Conservation (phyloP, 2,113 vertebrate species). For the Acrocephalus kingi region DNA sequence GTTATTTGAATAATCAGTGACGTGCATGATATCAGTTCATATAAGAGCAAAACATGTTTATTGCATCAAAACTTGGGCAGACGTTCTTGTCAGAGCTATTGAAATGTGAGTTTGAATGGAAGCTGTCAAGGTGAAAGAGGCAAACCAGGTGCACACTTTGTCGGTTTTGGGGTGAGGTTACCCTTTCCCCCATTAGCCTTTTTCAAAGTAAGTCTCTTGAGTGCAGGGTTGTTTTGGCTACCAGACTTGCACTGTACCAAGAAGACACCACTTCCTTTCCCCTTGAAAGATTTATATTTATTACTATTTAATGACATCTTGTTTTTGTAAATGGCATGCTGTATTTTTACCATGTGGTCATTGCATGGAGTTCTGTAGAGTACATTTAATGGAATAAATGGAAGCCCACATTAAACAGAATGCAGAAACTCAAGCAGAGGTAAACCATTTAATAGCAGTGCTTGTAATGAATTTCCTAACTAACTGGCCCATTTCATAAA, state of each 20-base stretch:
- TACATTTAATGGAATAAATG: neutral
- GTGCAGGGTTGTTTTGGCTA: neutral
- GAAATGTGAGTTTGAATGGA: neutral
- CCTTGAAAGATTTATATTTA: neutral
- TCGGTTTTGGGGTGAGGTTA: neutral
- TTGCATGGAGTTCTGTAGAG: accelerated
- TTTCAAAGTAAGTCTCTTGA: neutral
- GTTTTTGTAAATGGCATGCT: neutral
- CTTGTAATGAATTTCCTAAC: constrained; percentile 5
- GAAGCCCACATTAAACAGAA: neutral
- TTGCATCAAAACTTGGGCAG: neutral
- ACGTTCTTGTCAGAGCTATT: neutral
- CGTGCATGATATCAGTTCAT: neutral
- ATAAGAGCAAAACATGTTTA: neutral
- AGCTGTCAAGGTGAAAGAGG: neutral
- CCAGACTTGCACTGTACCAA: neutral
- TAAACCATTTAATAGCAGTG: neutral
- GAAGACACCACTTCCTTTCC: neutral
- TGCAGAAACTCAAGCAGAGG: neutral
- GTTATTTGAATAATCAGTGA: neutral
- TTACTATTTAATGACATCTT: neutral
- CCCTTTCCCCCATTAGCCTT: neutral
- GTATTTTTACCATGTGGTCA: neutral
- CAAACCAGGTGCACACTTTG: neutral
- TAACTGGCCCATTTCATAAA: neutral